phyloP scores from a whole-genome alignment of 2,113 vertebrate genomes.

The Clarias gariepinus region DNA sequence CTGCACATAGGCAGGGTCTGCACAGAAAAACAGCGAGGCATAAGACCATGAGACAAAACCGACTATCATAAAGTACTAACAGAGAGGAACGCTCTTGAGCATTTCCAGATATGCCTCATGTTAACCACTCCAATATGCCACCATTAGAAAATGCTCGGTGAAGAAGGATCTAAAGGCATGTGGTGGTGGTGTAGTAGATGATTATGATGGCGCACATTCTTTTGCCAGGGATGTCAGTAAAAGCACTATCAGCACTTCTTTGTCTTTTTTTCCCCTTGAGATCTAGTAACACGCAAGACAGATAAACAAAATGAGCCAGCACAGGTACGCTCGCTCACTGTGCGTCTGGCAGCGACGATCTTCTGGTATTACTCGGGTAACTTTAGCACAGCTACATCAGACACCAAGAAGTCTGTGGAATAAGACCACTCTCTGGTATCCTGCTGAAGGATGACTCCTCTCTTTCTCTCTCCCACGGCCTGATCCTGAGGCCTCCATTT shows the following conservation, averaged over 20 bases:
- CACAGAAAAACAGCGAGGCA: conserved; percentile 40
- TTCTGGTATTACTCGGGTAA: conserved; percentile 59
- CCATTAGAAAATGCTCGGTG: neutral
- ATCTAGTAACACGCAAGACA: conserved; percentile 26
- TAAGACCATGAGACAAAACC: neutral
- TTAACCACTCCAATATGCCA: neutral
- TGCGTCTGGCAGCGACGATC: conserved; percentile 70
- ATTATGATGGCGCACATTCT: neutral
- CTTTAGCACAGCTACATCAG: conserved; percentile 13
- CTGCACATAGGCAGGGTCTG: conserved; percentile 83
- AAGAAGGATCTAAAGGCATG: neutral
- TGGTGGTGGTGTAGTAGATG: neutral
- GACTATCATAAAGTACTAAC: neutral
- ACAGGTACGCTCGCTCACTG: neutral
- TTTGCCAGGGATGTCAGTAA: conserved; percentile 5
- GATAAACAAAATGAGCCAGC: conserved; percentile 16
- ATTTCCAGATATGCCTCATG: neutral
- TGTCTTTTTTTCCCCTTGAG: neutral
- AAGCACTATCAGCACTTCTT: conserved; percentile 11
- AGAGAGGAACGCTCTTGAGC: neutral
- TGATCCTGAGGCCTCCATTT: conserved; percentile 20
- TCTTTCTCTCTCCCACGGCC: neutral
- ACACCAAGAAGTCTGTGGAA: conserved; percentile 32
- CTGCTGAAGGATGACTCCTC: conserved; percentile 22
- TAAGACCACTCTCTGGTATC: conserved; percentile 13